Conservation (phyloP, 2,113 vertebrate genomes). For the Myrmophylax atrothorax region DNA sequence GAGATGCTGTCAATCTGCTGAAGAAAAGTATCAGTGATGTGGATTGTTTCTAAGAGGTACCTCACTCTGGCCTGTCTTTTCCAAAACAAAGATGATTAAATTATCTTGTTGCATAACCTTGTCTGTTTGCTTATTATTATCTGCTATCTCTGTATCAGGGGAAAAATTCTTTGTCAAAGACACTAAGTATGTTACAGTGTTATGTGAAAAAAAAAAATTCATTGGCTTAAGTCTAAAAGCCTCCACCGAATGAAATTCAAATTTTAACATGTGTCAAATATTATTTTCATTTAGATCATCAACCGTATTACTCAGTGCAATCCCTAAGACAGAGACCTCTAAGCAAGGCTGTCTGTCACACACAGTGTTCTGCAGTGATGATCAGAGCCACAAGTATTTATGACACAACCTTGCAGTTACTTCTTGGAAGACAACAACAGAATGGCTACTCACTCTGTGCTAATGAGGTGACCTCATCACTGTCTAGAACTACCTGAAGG, state of each 20-base stretch:
- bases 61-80: background rate
- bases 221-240: background rate
- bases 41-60: background rate
- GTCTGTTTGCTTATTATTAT: background rate
- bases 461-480: background rate
- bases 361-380: background rate
- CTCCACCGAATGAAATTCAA: background rate
- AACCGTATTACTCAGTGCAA: background rate
- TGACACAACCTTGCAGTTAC: background rate
- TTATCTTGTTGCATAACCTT: conserved; percentile 1
- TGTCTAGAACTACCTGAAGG: too few relatives aligned
- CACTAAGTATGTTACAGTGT: background rate
- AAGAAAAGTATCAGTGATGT: background rate
- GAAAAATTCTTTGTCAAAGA: background rate
- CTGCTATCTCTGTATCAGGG: background rate
- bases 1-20: conserved; percentile 33
- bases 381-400: background rate
- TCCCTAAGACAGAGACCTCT: background rate
- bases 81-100: conserved; percentile 14
- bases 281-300: conserved; percentile 13
- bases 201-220: background rate
- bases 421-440: background rate
- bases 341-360: background rate
- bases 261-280: background rate
- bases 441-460: background rate